These are phyloP conservation scores for Halictus ligatus DNA, from an alignment of 2,888 invertebrate genomes.

Conservation along the genomic window DNA sequence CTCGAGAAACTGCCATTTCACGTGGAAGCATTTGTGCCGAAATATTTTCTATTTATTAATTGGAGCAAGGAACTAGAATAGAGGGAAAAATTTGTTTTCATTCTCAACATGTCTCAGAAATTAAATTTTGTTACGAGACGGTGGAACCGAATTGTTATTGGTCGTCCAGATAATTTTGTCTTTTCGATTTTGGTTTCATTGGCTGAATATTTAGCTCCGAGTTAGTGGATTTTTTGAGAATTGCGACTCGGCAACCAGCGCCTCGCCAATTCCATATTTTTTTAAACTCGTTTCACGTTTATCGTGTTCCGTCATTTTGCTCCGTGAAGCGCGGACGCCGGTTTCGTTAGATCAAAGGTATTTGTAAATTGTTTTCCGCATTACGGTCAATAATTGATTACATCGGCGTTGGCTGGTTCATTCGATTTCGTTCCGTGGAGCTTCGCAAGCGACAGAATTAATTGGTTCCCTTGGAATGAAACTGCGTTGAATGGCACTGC, in stretches of 20 bases:
- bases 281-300: neutral
- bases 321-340: neutral
- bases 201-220: accelerated
- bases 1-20: too few species aligned
- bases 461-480: conserved; percentile 27
- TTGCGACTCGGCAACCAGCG: neutral
- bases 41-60: too few species aligned
- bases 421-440: neutral
- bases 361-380: conserved; percentile 25
- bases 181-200: neutral
- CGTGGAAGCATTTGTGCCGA: too few species aligned
- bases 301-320: neutral
- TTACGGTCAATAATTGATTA: neutral
- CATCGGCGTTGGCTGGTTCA: conserved; percentile 9
- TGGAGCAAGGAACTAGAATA: too few species aligned
- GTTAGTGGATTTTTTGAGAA: neutral
- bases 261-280: neutral
- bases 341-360: neutral
- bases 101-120: too few species aligned
- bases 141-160: too few species aligned
- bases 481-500: conserved; percentile 7
- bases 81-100: too few species aligned
- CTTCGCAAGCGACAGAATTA: conserved; percentile 29
- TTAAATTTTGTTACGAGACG: too few species aligned
- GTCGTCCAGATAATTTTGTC: neutral